These are phyloP conservation scores for Astreopora myriophthalma DNA, from an alignment of 64 coral and sea anemone species.

Conservation along the genomic window DNA sequence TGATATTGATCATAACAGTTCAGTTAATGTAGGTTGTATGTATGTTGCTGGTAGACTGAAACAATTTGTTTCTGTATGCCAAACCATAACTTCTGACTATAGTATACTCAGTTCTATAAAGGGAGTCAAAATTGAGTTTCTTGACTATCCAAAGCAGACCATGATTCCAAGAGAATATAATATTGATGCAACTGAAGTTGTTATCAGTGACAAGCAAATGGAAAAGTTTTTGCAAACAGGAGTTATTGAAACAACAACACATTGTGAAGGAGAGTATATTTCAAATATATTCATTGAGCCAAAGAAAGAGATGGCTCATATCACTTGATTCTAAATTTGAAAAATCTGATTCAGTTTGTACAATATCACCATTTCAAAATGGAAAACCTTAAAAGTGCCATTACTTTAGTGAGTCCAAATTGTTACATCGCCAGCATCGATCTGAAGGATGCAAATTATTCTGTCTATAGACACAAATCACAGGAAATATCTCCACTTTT, in stretches of 20 bases:
- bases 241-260: constrained; percentile 39
- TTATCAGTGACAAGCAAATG: constrained; percentile 40
- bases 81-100: constrained; percentile 53
- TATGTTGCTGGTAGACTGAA: constrained; percentile 59
- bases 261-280: constrained; percentile 38
- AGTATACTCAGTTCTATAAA: constrained; percentile 43
- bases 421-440: constrained; percentile 62
- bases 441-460: constrained; percentile 61
- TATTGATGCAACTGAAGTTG: constrained; percentile 23
- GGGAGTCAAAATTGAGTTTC: constrained; percentile 72
- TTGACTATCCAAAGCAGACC: constrained; percentile 22
- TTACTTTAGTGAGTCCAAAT: constrained; percentile 48
- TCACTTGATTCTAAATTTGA: no score
- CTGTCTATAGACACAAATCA: constrained; percentile 16
- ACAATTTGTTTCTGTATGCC: constrained; percentile 43
- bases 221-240: constrained; percentile 45
- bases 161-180: constrained; percentile 24
- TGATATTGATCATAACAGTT: constrained; percentile 5
- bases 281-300: no score
- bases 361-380: constrained; percentile 74
- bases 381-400: constrained; percentile 43
- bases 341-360: constrained; percentile 48
- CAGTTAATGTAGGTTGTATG: constrained; percentile 8
- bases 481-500: constrained; percentile 57
- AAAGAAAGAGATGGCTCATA: no score